These are phyloP conservation scores for Noctua comes DNA, from an alignment of 2,888 invertebrate species.

Conservation along the genomic window DNA sequence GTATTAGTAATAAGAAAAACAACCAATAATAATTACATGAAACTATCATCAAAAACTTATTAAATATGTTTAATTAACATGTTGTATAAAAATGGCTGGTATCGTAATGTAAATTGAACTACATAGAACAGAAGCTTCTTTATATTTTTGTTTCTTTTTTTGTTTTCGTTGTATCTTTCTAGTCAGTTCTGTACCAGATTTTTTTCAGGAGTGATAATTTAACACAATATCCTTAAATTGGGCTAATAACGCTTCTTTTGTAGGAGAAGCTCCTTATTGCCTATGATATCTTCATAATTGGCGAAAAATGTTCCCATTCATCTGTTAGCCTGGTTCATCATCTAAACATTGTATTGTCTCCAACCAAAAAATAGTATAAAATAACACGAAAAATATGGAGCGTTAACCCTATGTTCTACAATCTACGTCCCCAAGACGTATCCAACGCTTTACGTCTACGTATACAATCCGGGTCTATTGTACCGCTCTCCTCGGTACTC, in stretches of 20 bases:
- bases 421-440: conserved; percentile 26
- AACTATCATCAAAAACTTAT: neutral
- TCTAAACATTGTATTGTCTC: neutral
- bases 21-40: neutral
- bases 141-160: neutral
- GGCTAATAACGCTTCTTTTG: neutral
- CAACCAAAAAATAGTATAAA: neutral
- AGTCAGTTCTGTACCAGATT: neutral
- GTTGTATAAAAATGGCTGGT: neutral
- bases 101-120: neutral
- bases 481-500: conserved; percentile 60
- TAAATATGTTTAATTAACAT: neutral
- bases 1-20: neutral
- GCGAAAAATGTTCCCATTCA: neutral
- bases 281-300: neutral
- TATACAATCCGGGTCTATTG: conserved; percentile 65
- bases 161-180: neutral
- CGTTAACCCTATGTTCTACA: conserved; percentile 36
- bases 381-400: conserved; percentile 9
- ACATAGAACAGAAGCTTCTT: neutral
- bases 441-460: conserved; percentile 37
- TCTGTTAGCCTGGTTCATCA: no score
- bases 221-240: neutral
- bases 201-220: no score
- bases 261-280: neutral